Percentiles rank a stretch among this genome's conserved stretches.
phyloP scores from a whole-genome alignment of 2,113 vertebrate species.

The Sorex fumeus region DNA sequence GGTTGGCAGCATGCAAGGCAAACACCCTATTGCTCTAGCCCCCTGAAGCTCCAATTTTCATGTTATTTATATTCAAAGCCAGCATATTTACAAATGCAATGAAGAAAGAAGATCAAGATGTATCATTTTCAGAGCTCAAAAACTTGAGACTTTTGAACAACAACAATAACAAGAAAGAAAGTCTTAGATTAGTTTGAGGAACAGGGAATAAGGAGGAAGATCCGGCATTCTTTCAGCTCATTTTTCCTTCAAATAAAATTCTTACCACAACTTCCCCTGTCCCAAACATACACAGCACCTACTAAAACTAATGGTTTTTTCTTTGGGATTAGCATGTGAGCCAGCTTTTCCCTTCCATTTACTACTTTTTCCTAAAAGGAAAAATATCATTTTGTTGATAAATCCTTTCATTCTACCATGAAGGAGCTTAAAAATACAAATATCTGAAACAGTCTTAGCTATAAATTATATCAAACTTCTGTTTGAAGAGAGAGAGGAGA shows the following conservation, averaged over 20 bases:
- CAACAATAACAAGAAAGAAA: neutral
- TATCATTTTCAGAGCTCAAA: neutral
- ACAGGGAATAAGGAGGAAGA: neutral
- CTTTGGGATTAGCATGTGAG: neutral
- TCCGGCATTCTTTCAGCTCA: neutral
- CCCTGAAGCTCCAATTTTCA: no score
- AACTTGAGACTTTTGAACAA: neutral
- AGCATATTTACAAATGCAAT: no score
- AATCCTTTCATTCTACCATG: conserved; percentile 58
- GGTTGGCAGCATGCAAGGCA: no score
- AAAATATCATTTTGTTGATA: conserved; percentile 41
- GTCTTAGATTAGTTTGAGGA: neutral
- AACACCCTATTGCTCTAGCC: no score
- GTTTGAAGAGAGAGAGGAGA: conserved; percentile 24
- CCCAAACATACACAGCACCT: neutral
- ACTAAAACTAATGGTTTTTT: neutral
- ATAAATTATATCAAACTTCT: conserved; percentile 42
- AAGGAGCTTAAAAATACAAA: conserved; percentile 64
- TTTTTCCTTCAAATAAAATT: neutral
- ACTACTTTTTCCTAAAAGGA: conserved; percentile 32
- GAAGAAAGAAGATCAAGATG: neutral
- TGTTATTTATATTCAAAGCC: no score
- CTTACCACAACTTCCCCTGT: neutral
- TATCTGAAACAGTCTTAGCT: conserved; percentile 32
- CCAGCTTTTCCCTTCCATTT: neutral